Evolutionary conservation across 2,888 invertebrate species (phyloP).

Genomic region (Lasioglossum figueresi): DNA sequence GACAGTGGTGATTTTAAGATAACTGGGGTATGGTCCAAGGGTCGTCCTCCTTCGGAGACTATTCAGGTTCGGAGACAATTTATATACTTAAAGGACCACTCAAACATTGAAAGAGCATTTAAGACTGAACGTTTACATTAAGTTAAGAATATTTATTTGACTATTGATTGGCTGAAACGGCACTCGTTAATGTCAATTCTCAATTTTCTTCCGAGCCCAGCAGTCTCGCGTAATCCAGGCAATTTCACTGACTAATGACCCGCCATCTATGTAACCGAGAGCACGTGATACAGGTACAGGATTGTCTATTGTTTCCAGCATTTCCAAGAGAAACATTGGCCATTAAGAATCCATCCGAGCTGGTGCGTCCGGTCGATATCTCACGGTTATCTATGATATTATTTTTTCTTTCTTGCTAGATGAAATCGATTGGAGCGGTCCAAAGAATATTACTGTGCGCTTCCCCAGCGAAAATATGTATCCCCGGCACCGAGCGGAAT

Average conservation of each 20-base stretch:
- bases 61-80: no score
- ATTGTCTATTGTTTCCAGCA: neutral
- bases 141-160: neutral
- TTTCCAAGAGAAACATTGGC: neutral
- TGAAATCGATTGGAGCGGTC: neutral
- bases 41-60: no score
- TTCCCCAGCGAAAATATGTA: conserved; percentile 33
- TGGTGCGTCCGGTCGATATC: neutral
- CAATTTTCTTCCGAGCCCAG: neutral
- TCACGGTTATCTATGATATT: neutral
- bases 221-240: neutral
- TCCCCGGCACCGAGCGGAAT: neutral
- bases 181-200: neutral
- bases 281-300: neutral
- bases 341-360: neutral
- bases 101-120: no score
- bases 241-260: neutral
- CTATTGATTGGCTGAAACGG: no score
- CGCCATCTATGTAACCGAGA: neutral
- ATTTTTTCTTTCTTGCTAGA: neutral
- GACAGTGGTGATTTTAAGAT: neutral
- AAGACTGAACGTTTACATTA: no score
- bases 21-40: neutral
- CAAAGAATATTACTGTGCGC: neutral
- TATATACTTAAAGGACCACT: no score